Percentiles rank a stretch among this genome's conserved stretches.
Conservation (phyloP, 2,888 invertebrate species). For the Lepeophtheirus nordmannii region DNA sequence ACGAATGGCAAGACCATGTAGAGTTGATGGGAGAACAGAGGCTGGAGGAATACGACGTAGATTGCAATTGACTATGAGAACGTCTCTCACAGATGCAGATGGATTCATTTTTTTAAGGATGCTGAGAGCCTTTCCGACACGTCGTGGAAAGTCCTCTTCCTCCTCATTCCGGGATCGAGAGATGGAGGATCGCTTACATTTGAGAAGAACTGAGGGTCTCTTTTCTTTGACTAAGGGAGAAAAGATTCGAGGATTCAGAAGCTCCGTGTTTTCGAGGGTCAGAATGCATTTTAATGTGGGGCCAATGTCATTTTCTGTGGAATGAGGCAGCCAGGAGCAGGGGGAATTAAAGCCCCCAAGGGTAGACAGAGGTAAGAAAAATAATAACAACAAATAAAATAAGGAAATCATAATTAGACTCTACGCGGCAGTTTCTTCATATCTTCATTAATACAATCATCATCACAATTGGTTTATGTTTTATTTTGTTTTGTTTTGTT, state of each 20-base stretch:
- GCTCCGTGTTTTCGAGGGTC: neutral
- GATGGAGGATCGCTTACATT: neutral
- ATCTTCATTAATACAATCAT: too few species aligned
- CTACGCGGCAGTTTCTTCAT: neutral
- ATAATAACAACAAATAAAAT: neutral
- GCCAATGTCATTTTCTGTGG: neutral
- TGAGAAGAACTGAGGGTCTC: too few species aligned
- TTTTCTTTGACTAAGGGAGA: neutral
- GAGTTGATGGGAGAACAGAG: neutral
- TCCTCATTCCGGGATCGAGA: neutral
- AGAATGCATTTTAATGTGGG: neutral
- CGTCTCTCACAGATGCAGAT: neutral
- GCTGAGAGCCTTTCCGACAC: neutral
- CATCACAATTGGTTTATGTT: too few species aligned
- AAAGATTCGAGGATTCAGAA: neutral
- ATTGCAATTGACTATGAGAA: neutral
- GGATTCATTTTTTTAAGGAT: neutral
- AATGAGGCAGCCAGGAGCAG: neutral
- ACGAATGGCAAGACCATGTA: neutral
- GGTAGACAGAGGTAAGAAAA: neutral
- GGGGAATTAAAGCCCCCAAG: neutral
- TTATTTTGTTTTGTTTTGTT: too few species aligned
- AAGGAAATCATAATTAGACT: neutral
- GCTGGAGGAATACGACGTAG: conserved; percentile 1
- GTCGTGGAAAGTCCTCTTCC: neutral